These are phyloP conservation scores for Callyntrura guangdongensis DNA, from an alignment of 2,888 invertebrate species.

Conservation along the genomic window DNA sequence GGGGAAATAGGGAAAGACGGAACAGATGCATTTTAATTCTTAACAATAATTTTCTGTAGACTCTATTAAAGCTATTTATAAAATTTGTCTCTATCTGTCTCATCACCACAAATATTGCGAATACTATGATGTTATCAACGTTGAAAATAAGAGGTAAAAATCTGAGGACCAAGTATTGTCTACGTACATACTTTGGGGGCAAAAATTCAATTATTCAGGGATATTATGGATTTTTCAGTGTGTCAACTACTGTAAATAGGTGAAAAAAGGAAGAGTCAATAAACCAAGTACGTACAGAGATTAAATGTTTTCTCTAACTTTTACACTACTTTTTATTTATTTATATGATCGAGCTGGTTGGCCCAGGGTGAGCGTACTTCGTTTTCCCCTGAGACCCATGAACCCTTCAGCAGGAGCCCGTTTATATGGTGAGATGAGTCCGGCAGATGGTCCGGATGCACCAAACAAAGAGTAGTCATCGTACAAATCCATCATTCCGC, in stretches of 20 bases:
- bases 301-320: background rate
- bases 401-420: constrained; percentile 83
- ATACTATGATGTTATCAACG: background rate
- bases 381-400: constrained; percentile 83
- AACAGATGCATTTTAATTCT: background rate
- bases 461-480: constrained; percentile 68
- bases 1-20: too few relatives aligned
- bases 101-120: background rate
- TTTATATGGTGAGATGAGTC: constrained; percentile 75
- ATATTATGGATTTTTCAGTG: background rate
- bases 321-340: constrained; percentile 22
- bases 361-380: constrained; percentile 69
- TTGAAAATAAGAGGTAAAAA: background rate
- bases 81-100: background rate
- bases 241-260: background rate
- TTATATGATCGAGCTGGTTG: constrained; percentile 69
- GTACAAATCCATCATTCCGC: constrained; percentile 50
- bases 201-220: background rate
- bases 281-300: background rate
- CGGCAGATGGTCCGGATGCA: constrained; percentile 70
- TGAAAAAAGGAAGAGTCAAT: constrained; percentile 10
- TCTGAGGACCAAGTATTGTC: background rate
- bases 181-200: background rate
- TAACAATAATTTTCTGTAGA: background rate
- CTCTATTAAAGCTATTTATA: background rate